A percentile compares a stretch with the other conserved stretches of the same genome.
phyloP scores from a whole-genome alignment of 2,113 vertebrate genomes.

The Alethe castanea region DNA sequence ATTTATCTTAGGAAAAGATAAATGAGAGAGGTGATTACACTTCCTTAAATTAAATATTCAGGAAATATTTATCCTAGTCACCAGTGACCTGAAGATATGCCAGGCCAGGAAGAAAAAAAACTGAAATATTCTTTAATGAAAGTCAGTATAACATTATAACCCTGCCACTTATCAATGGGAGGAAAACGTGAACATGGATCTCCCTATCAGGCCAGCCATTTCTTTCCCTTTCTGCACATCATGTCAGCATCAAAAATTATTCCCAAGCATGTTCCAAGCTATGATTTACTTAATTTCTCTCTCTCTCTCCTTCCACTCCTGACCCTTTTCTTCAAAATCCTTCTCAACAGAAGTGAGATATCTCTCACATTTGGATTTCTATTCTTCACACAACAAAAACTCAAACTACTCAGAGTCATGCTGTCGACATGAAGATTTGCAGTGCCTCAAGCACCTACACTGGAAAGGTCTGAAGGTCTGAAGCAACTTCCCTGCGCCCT shows the following conservation, averaged over 20 bases:
- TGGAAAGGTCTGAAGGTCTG: not conserved
- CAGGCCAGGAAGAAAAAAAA: not conserved
- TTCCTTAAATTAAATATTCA: not conserved
- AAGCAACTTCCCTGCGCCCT: not conserved
- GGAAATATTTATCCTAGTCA: not conserved
- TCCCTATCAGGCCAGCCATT: not conserved
- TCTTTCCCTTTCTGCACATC: not conserved
- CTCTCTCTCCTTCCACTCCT: not conserved
- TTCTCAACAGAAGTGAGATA: not conserved
- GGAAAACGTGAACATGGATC: not conserved
- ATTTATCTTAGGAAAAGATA: not conserved
- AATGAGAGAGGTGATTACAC: not conserved
- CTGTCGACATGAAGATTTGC: not conserved
- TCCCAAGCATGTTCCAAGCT: not conserved
- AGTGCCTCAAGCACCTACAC: not conserved
- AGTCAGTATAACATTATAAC: not conserved
- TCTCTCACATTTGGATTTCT: not conserved
- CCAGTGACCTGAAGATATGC: not conserved
- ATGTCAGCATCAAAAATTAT: not conserved
- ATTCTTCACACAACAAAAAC: constrained; percentile 23
- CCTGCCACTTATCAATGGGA: not conserved
- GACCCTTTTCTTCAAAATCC: not conserved
- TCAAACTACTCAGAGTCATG: not conserved
- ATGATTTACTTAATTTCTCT: not conserved
- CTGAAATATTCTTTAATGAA: not conserved